Base-by-base conservation (phyloP, 2,113 vertebrate species). In the Osmerus eperlanus region DNA sequence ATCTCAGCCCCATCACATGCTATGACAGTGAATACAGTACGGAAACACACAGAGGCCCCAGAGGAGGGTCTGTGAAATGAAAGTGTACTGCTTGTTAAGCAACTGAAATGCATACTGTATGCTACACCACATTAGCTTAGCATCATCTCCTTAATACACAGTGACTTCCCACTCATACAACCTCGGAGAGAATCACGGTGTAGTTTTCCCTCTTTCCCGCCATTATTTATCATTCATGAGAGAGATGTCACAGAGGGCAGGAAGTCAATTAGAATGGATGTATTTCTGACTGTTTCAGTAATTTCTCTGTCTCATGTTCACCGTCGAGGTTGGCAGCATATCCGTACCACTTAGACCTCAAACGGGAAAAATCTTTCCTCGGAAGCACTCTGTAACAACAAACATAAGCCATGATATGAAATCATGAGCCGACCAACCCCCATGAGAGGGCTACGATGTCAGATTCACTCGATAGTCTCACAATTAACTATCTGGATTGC, bases 201-300 rank as follows among this genome's bases (percentile, higher is more conserved):
- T 51, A 67, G 63, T 84, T 85, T 79, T 68, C 78, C 58, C 70
- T 62, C 54, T 75, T 84, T 80, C 87, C 81, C 58, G 68, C 84
- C 86, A 82, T 84, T 84, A 86, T 89, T 84, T 68, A 83, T 87
- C 80, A 83, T 81, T 88, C 81, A 86, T 79, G 74, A 58, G 65
- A 75, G 80, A 76, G 79, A 81, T 87, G 86, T 88, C 83, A 84
- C 60, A 52, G 36, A 81, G 83, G 86, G 77, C 88, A 89, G 88
- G 84, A 90, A 91, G 90, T 90, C 91, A 90, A 90, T 90, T 90
- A 88, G 78, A 89, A 88, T 83, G 78, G 86, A 90, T 90, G 86
- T 77, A 80, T 89, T 87, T 87, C 75, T 72, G 81, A 82, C 74
- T 72, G 68, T 63, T 60, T 67, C 82, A 79, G 82, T 86, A 84